Evolutionary conservation across 1,140 invertebrate species (phyloP).

Genomic region (Varroa destructor): DNA sequence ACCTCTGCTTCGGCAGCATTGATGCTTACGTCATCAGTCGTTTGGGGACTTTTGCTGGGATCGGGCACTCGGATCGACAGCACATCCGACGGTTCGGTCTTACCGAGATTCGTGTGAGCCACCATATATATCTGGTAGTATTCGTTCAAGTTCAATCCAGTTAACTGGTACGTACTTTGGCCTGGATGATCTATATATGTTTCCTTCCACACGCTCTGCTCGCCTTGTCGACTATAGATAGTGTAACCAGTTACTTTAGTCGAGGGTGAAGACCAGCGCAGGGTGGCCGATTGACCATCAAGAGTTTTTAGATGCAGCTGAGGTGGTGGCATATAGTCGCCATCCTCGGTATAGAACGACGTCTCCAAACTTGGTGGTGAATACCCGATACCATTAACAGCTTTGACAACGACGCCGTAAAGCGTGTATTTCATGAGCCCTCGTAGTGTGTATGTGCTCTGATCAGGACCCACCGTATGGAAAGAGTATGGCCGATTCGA

Average conservation of each 20-base stretch:
- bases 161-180: constrained; percentile 12
- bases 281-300: constrained; percentile 15
- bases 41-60: constrained; percentile 19
- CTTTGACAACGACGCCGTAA: constrained; percentile 22
- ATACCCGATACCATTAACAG: constrained; percentile 13
- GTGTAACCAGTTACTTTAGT: constrained; percentile 17
- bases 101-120: constrained; percentile 8
- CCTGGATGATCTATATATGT: background rate
- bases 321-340: constrained; percentile 15
- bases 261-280: constrained; percentile 18
- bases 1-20: constrained; percentile 4
- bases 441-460: constrained; percentile 23
- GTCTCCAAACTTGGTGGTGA: constrained; percentile 14
- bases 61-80: constrained; percentile 6
- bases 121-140: constrained; percentile 27
- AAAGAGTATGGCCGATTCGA: constrained; percentile 19
- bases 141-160: constrained; percentile 18
- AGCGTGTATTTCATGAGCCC: constrained; percentile 15
- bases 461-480: constrained; percentile 17
- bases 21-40: background rate
- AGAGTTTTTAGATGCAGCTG: constrained; percentile 18
- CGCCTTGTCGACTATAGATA: constrained; percentile 13
- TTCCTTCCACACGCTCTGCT: constrained; percentile 21
- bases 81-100: constrained; percentile 26
- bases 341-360: constrained; percentile 25